These are phyloP conservation scores for Pterocles orientalis DNA, from an alignment of 2,113 vertebrate genomes.

Conservation along the genomic window DNA sequence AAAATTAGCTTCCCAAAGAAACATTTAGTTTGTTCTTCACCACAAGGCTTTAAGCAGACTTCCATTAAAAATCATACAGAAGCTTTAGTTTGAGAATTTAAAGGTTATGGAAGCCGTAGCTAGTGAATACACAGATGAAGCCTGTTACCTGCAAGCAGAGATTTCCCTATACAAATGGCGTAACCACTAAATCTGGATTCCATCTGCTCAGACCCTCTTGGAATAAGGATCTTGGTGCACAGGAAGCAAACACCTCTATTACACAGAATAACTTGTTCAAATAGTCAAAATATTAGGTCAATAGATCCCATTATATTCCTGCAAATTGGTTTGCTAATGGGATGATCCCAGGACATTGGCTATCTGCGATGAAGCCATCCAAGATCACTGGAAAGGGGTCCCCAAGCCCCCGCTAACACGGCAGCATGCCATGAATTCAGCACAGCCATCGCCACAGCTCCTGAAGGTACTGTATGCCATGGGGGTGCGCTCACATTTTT, in stretches of 20 bases:
- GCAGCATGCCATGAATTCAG: rapidly evolving
- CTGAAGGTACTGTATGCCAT: rapidly evolving
- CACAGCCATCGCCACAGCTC: neutral
- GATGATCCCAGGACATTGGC: neutral
- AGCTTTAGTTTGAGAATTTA: neutral
- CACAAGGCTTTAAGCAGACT: neutral
- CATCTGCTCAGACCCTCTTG: neutral
- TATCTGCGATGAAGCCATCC: neutral
- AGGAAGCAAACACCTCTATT: neutral
- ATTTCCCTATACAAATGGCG: neutral
- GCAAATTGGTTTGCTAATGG: neutral
- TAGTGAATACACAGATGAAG: neutral
- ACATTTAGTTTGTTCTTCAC: neutral
- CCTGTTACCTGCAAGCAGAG: neutral
- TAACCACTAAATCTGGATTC: neutral
- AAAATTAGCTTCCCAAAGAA: neutral
- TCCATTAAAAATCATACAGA: rapidly evolving
- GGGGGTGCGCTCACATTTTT: rapidly evolving
- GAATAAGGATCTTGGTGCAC: neutral
- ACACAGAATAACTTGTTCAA: neutral
- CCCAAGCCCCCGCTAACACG: rapidly evolving
- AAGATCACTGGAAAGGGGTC: neutral
- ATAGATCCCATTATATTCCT: neutral
- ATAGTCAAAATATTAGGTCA: neutral
- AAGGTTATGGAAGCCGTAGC: neutral